phyloP scores from a whole-genome alignment of 1,140 invertebrate genomes.

The Samia ricini region DNA sequence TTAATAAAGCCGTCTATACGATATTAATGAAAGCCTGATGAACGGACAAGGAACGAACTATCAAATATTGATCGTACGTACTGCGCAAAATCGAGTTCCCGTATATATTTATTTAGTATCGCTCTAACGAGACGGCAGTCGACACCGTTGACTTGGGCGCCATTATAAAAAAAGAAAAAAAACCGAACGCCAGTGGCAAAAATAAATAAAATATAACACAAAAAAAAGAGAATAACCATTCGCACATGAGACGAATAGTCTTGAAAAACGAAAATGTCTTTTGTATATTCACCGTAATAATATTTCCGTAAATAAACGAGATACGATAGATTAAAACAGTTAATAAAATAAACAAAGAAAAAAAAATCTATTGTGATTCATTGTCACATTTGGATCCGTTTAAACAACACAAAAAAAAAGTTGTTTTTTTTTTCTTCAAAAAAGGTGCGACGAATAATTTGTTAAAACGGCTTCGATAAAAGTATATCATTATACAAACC shows the following conservation, averaged over 20 bases:
- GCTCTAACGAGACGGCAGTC: background rate
- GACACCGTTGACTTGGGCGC: background rate
- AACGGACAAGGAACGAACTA: background rate
- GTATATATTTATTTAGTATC: background rate
- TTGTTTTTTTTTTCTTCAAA: constrained; percentile 11
- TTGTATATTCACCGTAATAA: background rate
- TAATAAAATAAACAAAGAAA: no score
- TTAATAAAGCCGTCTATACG: background rate
- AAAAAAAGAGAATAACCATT: background rate
- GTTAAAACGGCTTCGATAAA: constrained; percentile 52
- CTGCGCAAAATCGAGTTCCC: background rate
- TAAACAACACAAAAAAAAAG: background rate
- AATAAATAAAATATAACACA: background rate
- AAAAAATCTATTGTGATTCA: no score
- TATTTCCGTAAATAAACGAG: background rate
- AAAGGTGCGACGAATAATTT: constrained; percentile 21
- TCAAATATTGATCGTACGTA: background rate
- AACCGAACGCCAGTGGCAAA: background rate
- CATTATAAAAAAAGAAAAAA: background rate
- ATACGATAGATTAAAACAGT: background rate
- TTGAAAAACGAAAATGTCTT: constrained; percentile 4
- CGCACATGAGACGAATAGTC: background rate
- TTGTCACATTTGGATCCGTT: no score
- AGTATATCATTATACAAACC: constrained; percentile 41
- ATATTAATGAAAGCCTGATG: background rate